phyloP scores from a whole-genome alignment of 2,113 vertebrate species.

The Ciconia stormi region DNA sequence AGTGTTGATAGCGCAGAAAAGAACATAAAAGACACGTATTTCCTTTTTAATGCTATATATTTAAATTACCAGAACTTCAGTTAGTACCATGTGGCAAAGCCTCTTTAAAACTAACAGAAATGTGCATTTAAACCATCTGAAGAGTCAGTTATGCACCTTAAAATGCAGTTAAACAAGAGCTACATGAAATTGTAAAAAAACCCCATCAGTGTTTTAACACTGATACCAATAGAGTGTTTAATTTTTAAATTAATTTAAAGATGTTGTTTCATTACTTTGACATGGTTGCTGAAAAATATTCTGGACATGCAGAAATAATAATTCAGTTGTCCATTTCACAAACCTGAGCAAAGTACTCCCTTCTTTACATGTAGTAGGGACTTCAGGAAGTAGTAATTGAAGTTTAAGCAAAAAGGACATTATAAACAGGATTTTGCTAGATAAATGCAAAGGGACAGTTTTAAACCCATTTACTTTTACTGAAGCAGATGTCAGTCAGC shows the following conservation, averaged over 20 bases:
- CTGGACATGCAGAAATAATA: background rate
- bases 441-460: background rate
- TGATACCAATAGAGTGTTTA: background rate
- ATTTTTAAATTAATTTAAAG: background rate
- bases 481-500: background rate
- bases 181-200: background rate
- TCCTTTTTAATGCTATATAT: background rate
- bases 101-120: background rate
- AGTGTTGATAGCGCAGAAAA: background rate
- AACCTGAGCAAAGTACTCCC: background rate
- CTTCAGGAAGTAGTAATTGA: background rate
- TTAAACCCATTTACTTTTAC: background rate
- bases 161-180: background rate
- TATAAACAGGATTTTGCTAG: background rate
- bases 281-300: background rate
- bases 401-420: background rate
- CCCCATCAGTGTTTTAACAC: background rate
- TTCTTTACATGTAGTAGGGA: background rate
- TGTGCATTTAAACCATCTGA: background rate
- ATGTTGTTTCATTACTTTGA: background rate
- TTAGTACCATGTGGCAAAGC: background rate
- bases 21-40: background rate
- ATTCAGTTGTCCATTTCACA: background rate
- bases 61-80: constrained; percentile 8
- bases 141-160: background rate